Conservation (phyloP, 2,797 vertebrate genomes). For the Malurus splendens region DNA sequence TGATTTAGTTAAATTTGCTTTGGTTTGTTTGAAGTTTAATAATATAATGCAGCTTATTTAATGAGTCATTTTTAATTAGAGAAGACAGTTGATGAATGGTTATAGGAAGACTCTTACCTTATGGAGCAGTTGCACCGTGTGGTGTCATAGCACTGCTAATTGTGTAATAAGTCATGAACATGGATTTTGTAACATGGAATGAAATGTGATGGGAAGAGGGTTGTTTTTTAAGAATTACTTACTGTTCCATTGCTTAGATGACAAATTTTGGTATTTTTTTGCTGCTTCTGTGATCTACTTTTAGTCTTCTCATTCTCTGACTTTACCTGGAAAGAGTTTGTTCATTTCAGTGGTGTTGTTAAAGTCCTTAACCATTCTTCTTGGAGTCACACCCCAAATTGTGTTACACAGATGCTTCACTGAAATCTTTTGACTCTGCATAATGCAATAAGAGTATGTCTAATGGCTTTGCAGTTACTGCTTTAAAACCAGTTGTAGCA, state of each 20-base stretch:
- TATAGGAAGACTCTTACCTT: background rate
- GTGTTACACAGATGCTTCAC: background rate
- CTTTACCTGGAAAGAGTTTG: background rate
- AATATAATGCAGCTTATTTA: background rate
- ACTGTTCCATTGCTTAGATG: background rate
- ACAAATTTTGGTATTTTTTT: background rate
- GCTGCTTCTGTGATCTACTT: background rate
- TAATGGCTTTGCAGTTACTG: background rate
- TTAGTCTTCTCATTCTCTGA: background rate
- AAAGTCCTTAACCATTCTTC: background rate
- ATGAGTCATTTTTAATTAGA: conserved; percentile 56
- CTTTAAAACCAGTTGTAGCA: background rate
- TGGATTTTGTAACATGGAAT: background rate
- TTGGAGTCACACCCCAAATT: background rate
- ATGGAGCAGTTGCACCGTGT: background rate
- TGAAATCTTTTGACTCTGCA: background rate
- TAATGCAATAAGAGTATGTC: background rate
- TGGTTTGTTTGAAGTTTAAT: conserved; percentile 12
- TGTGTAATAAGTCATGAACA: conserved; percentile 2
- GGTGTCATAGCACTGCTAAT: conserved; percentile 13
- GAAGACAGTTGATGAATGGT: conserved; percentile 4
- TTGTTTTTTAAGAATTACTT: background rate
- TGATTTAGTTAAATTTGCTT: background rate
- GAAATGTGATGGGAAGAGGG: background rate
- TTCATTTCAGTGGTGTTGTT: background rate